Conservation (phyloP, 2,797 vertebrate genomes). For the Holocentrus rufus region DNA sequence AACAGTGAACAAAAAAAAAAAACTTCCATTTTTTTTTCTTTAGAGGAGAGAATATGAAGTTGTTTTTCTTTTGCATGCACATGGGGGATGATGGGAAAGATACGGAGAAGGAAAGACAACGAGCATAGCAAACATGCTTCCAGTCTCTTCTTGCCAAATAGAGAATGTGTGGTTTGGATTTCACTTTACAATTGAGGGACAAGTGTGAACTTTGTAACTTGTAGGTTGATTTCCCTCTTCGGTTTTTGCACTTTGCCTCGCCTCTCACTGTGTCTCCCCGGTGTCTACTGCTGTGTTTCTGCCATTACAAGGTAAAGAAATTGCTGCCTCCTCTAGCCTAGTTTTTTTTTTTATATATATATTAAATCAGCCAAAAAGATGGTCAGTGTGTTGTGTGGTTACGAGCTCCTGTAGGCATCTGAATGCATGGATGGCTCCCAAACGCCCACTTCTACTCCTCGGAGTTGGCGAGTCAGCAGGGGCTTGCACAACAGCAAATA, state of each 20-base stretch:
- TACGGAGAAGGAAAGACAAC: slow-evolving; percentile 8
- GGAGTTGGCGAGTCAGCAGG: slow-evolving; percentile 42
- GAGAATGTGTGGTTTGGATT: no score
- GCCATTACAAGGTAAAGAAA: neutral
- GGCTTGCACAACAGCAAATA: slow-evolving; percentile 31
- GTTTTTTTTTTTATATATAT: slow-evolving; percentile 22
- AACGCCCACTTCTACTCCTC: slow-evolving; percentile 25
- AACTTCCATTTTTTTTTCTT: slow-evolving; percentile 35
- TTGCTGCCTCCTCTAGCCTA: neutral
- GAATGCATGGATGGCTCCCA: slow-evolving; percentile 15
- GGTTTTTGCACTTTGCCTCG: neutral
- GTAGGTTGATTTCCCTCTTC: no score
- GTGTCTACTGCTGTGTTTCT: neutral
- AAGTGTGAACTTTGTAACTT: no score
- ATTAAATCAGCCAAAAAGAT: slow-evolving; percentile 31
- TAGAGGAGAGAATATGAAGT: slow-evolving; percentile 7
- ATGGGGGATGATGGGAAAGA: slow-evolving; percentile 13
- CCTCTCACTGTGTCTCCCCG: slow-evolving; percentile 28
- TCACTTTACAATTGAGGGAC: no score
- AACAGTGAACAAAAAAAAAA: slow-evolving; percentile 46
- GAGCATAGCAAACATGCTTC: no score
- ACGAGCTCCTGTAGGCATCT: slow-evolving; percentile 2
- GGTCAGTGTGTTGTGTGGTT: slow-evolving; percentile 14
- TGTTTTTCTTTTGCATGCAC: slow-evolving; percentile 37
- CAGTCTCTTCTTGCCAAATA: no score